Evolutionary conservation across 2,888 invertebrate species (phyloP), one percentile per base, ranked within the genome.

Genomic region (Tineola bisselliella): DNA sequence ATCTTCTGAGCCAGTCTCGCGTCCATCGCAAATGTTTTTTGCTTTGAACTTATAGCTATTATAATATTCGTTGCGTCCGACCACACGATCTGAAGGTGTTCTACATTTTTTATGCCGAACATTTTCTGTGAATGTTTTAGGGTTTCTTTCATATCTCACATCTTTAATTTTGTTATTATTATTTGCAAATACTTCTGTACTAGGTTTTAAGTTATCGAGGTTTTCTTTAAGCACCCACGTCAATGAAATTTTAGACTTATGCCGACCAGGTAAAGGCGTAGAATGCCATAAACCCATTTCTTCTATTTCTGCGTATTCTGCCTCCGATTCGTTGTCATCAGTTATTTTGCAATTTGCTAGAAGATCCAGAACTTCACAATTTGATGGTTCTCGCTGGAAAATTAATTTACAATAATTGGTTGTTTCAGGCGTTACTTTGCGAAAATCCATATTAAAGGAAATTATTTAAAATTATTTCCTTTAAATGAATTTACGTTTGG

Each of bases 201-300:
- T 70, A 12, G 72, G 62, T 65, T 78, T 81, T 18, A 72, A 67
- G 54, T 75, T 84, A 33, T 89, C 89, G 59, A 89, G 84, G 67
- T 91, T 90, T 65, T 91, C 91, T 70, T 91, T 90, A 44, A 93
- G 81, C 62, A 93, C 91, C 93, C 93, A 93, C 61, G 92, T 92
- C 62, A 93, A 84, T 62, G 93, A 92, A 76, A 93, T 89, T 77
- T 92, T 93, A 65, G 92, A 87, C 66, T 86, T 84, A 68, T 86
- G 86, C 19, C 84, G 73, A 54, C 77, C 78, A 43, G 82, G 73
- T 64, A 87, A 68, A 19, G 87, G 83, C 52, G 86, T 82, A 8
- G 88, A 86, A 66, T 87, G 87, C 83, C 84, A 87, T 61, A 86
- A 72, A 61, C 88, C 88, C 88, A 88, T 88, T 72, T 68, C 61